These are phyloP conservation scores for Leptinotarsa texana DNA, from an alignment of 1,140 invertebrate species.

Conservation along the genomic window DNA sequence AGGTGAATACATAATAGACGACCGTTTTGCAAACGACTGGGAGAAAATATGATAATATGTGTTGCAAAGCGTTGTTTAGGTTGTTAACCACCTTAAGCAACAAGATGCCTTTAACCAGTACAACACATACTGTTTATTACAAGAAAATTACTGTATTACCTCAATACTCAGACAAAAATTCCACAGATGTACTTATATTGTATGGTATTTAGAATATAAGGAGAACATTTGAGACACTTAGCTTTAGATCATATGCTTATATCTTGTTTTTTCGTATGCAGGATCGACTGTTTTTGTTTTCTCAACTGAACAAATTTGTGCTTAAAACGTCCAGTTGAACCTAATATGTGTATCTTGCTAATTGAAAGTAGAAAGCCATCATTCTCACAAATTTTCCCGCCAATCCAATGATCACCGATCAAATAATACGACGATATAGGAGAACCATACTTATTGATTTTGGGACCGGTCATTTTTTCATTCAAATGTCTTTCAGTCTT, in stretches of 20 bases:
- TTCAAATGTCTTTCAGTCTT: no score
- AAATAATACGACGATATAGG: no score
- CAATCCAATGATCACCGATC: no score
- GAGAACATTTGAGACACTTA: constrained; percentile 46
- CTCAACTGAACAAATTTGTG: not conserved
- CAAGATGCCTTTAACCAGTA: constrained; percentile 58
- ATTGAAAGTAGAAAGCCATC: no score
- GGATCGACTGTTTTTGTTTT: not conserved
- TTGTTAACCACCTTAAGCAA: constrained; percentile 42
- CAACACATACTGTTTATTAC: constrained; percentile 54
- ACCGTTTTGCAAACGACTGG: constrained; percentile 26
- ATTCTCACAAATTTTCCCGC: no score
- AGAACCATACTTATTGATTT: no score
- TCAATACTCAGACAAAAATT: constrained; percentile 56
- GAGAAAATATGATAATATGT: constrained; percentile 9
- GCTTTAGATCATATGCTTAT: constrained; percentile 43
- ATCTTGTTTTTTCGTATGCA: not conserved
- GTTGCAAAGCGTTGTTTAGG: constrained; percentile 26
- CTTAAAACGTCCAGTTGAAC: not conserved
- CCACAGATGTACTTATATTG: constrained; percentile 57
- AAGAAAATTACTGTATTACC: constrained; percentile 55
- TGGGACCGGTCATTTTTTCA: no score
- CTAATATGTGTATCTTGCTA: no score
- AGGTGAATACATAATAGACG: constrained; percentile 26
- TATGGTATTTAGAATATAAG: constrained; percentile 52